Base-by-base conservation (phyloP, 2,797 vertebrate genomes). In the Pogoniulus pusillus region DNA sequence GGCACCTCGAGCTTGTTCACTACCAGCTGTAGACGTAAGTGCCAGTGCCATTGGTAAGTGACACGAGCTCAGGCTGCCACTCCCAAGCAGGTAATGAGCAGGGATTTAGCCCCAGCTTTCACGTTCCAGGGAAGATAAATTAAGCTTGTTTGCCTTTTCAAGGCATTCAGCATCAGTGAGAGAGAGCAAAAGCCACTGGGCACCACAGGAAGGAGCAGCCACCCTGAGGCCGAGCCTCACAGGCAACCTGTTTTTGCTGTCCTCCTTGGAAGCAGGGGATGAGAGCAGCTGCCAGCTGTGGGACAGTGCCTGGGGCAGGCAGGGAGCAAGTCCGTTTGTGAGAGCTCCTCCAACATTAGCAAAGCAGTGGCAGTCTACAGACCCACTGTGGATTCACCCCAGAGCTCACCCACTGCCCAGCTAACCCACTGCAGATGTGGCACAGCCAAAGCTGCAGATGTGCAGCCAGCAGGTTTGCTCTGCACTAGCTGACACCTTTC, bases 1-100 rank as follows among this genome's bases (percentile, higher is more conserved):
- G 75, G 53, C 14, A 17, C 63, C 68, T 16, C 0, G 0, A 30
- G 59, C 49, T 68, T 5, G 0, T 7, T 68, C 1, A 0, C 53
- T 1, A 1, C 47, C 34, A 55, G 45, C 49, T 54, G 71, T 11
- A 17, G 73, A 47, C 55, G 32, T 14, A 64, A 68, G 43, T 22
- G 71, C 53, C 45, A 32, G 22, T 22, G 11, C 13, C 51, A 20
- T 5, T 47, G 29, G 0, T 26, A 58, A 73, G 63, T 2, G 69
- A 54, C 70, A 47, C 8, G 10, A 39, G 58, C 1, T 2, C 62
- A 17, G 35, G n/a, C 16, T 22, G 58, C 78, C 37, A 5, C 34
- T 58, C 30, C 24, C 45, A 30, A 39, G n/a, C 0, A 0, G 23
- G 51, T 18, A 65, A 51, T 0, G 15, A 37, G 9, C 35, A 11